Conservation (phyloP, 2,797 vertebrate genomes). For the Spinus pinus region DNA sequence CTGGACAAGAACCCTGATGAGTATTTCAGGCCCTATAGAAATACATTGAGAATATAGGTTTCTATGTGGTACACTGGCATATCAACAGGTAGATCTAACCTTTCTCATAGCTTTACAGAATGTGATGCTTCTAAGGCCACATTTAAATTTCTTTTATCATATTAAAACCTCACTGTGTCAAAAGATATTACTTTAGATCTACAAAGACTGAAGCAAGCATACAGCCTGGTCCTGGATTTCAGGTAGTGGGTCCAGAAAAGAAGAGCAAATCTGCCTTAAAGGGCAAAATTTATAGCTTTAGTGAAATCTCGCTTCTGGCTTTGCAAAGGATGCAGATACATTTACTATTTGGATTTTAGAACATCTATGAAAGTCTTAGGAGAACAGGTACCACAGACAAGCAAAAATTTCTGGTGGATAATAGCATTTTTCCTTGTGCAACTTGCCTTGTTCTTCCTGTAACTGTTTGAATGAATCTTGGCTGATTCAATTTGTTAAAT, state of each 20-base stretch:
- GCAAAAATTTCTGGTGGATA: neutral
- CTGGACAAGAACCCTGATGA: conserved; percentile 1
- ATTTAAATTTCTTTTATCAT: neutral
- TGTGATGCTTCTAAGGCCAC: neutral
- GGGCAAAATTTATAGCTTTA: neutral
- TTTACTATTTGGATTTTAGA: neutral
- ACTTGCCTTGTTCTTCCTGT: neutral
- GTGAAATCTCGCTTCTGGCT: neutral
- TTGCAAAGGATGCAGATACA: neutral
- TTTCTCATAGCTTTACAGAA: neutral
- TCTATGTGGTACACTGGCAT: neutral
- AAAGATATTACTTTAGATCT: neutral
- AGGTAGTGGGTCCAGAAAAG: neutral
- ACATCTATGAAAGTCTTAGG: neutral
- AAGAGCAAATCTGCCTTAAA: neutral
- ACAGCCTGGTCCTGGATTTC: neutral
- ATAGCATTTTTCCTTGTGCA: neutral
- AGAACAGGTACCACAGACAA: neutral
- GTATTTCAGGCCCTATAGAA: conserved; percentile 4
- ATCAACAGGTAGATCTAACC: neutral
- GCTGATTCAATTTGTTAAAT: neutral
- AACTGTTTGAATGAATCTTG: neutral
- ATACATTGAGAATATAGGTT: neutral
- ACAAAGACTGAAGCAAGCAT: neutral
- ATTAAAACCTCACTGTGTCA: neutral